Evolutionary conservation across 2,797 vertebrate species (phyloP).

Genomic region (Melanotaenia parkinsoni): DNA sequence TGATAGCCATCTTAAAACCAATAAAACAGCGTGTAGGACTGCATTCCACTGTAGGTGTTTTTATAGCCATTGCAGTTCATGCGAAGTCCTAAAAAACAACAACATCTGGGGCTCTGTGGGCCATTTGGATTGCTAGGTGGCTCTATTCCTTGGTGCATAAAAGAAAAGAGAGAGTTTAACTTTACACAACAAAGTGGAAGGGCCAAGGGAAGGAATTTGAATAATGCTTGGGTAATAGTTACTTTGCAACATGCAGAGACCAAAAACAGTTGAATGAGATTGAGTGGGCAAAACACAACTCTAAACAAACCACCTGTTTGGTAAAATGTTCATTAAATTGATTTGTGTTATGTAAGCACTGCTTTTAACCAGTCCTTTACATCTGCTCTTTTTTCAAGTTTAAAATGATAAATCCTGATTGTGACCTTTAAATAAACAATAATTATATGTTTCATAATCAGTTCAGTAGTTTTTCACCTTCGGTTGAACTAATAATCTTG

Average conservation of each 20-base stretch:
- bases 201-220: too few species aligned
- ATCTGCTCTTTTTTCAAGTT: background rate
- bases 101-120: too few species aligned
- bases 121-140: background rate
- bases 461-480: background rate
- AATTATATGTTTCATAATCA: background rate
- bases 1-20: conserved; percentile 7
- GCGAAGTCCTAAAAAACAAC: background rate
- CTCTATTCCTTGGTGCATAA: background rate
- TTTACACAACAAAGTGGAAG: too few species aligned
- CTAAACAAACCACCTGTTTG: too few species aligned
- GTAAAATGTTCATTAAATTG: too few species aligned
- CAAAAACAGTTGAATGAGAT: background rate
- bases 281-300: too few species aligned
- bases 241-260: background rate
- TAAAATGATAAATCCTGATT: background rate
- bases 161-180: background rate
- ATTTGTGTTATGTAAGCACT: background rate
- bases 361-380: background rate
- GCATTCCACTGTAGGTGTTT: conserved; percentile 7
- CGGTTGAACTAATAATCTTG: background rate
- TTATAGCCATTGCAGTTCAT: background rate
- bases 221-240: background rate
- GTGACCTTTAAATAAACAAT: background rate
- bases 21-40: conserved; percentile 3